Conservation (phyloP, 2,888 invertebrate species). For the Acleris cristana region DNA sequence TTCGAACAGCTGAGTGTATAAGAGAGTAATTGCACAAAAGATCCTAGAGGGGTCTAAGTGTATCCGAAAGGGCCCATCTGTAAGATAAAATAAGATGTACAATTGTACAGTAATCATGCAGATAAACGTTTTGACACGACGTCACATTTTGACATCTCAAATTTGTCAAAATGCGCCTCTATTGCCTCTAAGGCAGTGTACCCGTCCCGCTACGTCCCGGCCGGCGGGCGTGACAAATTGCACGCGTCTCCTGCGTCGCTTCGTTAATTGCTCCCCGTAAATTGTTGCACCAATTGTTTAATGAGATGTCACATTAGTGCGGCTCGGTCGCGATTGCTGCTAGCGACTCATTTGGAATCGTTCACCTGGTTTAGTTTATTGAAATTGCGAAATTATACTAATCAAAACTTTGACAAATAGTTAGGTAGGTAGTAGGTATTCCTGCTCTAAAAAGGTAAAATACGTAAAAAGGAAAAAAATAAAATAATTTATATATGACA, state of each 20-base stretch:
- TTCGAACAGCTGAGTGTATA: neutral
- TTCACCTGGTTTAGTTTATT: conserved; percentile 4
- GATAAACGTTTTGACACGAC: neutral
- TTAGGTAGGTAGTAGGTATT: too few relatives aligned
- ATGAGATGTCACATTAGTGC: conserved; percentile 51
- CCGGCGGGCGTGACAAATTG: conserved; percentile 63
- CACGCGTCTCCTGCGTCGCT: conserved; percentile 59
- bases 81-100: too few relatives aligned
- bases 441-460: too few relatives aligned
- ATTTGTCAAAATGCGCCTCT: neutral
- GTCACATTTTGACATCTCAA: neutral
- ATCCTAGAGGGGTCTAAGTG: too few relatives aligned
- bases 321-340: conserved; percentile 30
- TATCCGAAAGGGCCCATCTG: too few relatives aligned
- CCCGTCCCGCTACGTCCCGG: conserved; percentile 21
- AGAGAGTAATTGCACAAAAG: too few relatives aligned
- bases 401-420: neutral
- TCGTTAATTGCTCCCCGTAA: conserved; percentile 66
- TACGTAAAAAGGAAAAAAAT: too few relatives aligned
- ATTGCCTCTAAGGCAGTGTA: conserved; percentile 7
- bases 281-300: conserved; percentile 63
- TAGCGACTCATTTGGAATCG: conserved; percentile 16
- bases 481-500: too few relatives aligned
- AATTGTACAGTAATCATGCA: too few relatives aligned
- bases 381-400: neutral